Conservation (phyloP, 2,797 vertebrate genomes). For the Perodicticus potto region DNA sequence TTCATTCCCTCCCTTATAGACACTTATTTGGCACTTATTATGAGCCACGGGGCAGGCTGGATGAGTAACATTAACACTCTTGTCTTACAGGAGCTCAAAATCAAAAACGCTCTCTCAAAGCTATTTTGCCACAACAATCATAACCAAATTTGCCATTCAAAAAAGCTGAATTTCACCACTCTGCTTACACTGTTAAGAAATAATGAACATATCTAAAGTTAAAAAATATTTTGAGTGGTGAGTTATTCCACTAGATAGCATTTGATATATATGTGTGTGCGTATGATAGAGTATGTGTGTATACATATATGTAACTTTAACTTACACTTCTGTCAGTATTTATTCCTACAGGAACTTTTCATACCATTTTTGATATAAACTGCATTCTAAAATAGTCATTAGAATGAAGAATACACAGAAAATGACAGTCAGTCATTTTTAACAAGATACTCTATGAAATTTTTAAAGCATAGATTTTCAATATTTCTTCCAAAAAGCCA, state of each 20-base stretch:
- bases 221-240: background rate
- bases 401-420: background rate
- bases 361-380: background rate
- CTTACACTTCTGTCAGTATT: background rate
- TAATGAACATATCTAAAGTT: background rate
- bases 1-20: background rate
- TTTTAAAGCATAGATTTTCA: constrained; percentile 40
- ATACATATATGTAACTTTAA: background rate
- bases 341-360: constrained; percentile 5
- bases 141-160: background rate
- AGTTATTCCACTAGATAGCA: background rate
- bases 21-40: background rate
- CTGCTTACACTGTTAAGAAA: background rate
- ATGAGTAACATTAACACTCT: background rate
- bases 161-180: background rate
- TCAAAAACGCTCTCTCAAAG: constrained; percentile 13
- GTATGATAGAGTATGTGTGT: background rate
- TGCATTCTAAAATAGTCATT: constrained; percentile 54
- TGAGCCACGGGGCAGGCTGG: background rate
- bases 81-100: background rate
- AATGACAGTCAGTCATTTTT: background rate
- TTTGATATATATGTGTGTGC: background rate
- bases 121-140: background rate
- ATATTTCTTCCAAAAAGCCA: background rate
- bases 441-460: background rate